phyloP scores from a whole-genome alignment of 2,113 vertebrate species.

The Perca schrenkii region DNA sequence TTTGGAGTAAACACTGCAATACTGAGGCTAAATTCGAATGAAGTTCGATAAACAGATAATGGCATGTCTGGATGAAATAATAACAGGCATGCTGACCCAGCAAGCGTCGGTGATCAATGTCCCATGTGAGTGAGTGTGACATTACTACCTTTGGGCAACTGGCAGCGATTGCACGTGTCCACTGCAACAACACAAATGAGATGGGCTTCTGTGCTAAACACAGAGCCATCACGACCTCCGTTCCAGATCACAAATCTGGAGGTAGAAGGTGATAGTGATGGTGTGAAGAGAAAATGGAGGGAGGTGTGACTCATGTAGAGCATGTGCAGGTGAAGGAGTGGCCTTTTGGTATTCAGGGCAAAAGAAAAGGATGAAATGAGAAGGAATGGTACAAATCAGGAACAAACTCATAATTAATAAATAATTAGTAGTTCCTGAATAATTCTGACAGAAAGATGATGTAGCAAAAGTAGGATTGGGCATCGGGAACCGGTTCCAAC shows the following conservation, averaged over 20 bases:
- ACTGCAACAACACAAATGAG: slow-evolving; percentile 28
- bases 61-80: slow-evolving; percentile 20
- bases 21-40: slow-evolving; percentile 6
- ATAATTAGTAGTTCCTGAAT: neutral
- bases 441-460: neutral
- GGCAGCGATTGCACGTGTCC: slow-evolving; percentile 52
- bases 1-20: neutral
- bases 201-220: slow-evolving; percentile 1
- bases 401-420: neutral
- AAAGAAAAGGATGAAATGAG: neutral
- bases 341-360: neutral
- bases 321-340: neutral
- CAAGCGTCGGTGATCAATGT: slow-evolving; percentile 56
- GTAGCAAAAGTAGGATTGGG: neutral
- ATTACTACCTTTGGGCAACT: slow-evolving; percentile 58
- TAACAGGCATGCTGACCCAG: slow-evolving; percentile 43
- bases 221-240: neutral
- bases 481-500: too few species aligned
- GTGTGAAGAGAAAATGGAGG: neutral
- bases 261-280: neutral
- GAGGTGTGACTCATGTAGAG: neutral
- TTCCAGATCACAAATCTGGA: neutral
- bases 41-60: slow-evolving; percentile 35
- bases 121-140: slow-evolving; percentile 59
- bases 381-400: neutral